These are phyloP conservation scores for Megastigmus dorsalis DNA, from an alignment of 2,888 invertebrate species.

Conservation along the genomic window DNA sequence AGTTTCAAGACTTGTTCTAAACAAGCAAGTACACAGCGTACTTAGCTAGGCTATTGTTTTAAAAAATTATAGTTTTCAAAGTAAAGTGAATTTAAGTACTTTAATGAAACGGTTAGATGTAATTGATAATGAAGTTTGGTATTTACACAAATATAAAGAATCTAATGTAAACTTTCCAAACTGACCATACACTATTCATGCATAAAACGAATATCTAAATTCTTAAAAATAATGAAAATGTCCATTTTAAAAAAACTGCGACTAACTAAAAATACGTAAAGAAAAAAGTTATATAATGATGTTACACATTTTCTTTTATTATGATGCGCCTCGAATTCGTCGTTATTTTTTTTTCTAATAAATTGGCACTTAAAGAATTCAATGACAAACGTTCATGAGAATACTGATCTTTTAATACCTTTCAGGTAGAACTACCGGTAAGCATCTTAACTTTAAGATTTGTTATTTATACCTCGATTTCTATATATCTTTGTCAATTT, in stretches of 20 bases:
- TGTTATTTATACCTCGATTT: constrained; percentile 23
- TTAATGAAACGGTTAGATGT: no score
- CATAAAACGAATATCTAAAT: no score
- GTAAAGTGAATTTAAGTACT: no score
- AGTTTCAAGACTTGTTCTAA: no score
- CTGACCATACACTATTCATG: no score
- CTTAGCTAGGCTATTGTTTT: no score
- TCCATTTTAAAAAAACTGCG: constrained; percentile 7
- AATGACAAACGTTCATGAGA: constrained; percentile 60
- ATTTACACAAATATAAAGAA: no score
- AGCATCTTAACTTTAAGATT: constrained; percentile 28
- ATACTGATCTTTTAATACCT: constrained; percentile 67
- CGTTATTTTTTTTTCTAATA: constrained; percentile 24
- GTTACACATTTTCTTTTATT: constrained; percentile 29
- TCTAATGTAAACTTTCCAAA: no score
- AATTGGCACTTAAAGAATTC: constrained; percentile 69
- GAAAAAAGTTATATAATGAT: constrained; percentile 18
- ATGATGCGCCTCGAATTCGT: constrained; percentile 43
- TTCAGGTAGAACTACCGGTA: constrained; percentile 51
- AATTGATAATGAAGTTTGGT: no score
- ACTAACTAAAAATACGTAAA: constrained; percentile 4
- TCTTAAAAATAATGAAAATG: constrained; percentile 14
- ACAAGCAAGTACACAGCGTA: no score
- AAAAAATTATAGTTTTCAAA: no score
- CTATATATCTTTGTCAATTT: constrained; percentile 2